Conservation (phyloP, 2,113 vertebrate species). For the Ctenomys sociabilis region DNA sequence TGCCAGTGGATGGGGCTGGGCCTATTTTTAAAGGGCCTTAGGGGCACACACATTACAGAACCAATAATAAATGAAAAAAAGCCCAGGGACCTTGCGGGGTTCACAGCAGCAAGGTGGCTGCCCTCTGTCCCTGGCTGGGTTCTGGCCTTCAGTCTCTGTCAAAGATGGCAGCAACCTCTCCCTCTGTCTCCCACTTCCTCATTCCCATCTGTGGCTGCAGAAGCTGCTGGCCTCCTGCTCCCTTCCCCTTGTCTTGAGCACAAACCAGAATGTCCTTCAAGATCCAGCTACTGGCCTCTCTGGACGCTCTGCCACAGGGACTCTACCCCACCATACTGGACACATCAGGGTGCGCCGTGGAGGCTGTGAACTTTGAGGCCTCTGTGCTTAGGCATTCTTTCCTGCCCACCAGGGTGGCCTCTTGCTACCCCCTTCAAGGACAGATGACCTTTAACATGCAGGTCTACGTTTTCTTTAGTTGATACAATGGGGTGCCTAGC, state of each 20-base stretch:
- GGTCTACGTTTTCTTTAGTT: neutral
- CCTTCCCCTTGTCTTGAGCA: neutral
- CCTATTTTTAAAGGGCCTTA: slow-evolving; percentile 74
- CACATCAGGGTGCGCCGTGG: neutral
- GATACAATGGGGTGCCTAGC: neutral
- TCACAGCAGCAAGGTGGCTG: neutral
- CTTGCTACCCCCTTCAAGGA: neutral
- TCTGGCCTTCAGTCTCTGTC: neutral
- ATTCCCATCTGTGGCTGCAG: neutral
- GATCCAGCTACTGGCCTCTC: neutral
- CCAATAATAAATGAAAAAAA: slow-evolving; percentile 45
- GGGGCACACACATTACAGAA: slow-evolving; percentile 51
- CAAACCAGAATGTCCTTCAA: neutral
- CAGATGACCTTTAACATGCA: neutral
- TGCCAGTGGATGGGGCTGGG: slow-evolving; percentile 12
- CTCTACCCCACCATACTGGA: neutral
- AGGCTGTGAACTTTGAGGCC: too few species aligned
- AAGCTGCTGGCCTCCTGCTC: neutral
- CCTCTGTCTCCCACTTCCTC: neutral
- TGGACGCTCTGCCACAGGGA: neutral
- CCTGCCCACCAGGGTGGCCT: neutral
- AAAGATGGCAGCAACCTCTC: neutral
- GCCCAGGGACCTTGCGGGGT: neutral
- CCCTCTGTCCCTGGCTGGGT: neutral
- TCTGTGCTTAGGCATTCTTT: neutral